Evolutionary conservation across 64 coral and sea anemone species (phyloP), one percentile per base, ranked within the genome.

Genomic region (Anthopleura sola): DNA sequence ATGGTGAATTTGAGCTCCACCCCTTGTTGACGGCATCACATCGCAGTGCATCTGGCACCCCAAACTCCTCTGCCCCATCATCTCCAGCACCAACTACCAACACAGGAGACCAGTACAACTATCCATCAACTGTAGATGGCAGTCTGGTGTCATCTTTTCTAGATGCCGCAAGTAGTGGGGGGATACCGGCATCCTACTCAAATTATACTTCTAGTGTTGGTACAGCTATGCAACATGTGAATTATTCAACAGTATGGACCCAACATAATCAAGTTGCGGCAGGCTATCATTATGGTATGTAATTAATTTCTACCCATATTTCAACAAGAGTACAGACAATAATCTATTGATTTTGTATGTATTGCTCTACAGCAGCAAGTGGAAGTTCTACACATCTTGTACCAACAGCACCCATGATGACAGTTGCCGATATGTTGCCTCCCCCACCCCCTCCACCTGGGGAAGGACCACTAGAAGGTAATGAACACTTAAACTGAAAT

Each of bases 1-100:
- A 99, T 85, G 97, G 90, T 54, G 97, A 99, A 16, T 92, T 91
- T 82, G 92, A 99, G 49, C 90, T 99, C 29, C 97, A 99, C 82
- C 97, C 97, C 44, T 75, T 95, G 18, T 75, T 99, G n/a, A 91
- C 90, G 40, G 97, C 97, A 37, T 99, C 97, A 32, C 93, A 92
- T 68, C 86, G 86, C 33, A 92, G 86, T 75, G 49, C 90, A 64
- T 49, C 62, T 39, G 78, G 84, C n/a, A 79, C 78, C 54, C 86
- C 19, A 50, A 40, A 85, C 48, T 86, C 93, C 19, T 89, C 86
- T 54, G 78, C 87, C 49, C 84, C 97, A 29, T 85, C 93, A 28
- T 84, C 93, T 50, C 90, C 97, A 68, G 23, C 79, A 83, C 84
- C 84, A 34, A 85, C 19, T 49, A 82, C 83, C 51, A 89, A 54